Base-by-base conservation (phyloP, 2,888 invertebrate genomes). In the Drosophila dives region DNA sequence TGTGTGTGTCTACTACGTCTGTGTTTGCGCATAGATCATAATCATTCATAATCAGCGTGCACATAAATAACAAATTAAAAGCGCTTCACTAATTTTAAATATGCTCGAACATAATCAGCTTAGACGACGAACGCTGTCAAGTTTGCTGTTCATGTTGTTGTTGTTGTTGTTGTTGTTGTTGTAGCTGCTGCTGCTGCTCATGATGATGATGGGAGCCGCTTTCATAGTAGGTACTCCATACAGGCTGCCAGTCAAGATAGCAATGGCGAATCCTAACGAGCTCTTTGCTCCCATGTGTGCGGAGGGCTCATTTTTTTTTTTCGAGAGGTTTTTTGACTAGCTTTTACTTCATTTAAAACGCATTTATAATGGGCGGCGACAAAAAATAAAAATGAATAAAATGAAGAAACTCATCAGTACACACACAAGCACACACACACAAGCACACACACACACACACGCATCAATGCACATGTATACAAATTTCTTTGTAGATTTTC, bases 71-170 rank as follows among this genome's bases (percentile, higher is more conserved):
- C 86, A 87, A 87, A 87, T 87, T 87, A 87, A 87, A 87, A 87
- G 86, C 90, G 86, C 86, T 87, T 87, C 86, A 87, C 90, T 89
- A 87, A 87, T 87, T 87, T 90, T 90, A 90, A 87, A 87, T 87
- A 87, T 87, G 86, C 86, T 87, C 89, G 87, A 87, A 89, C 90
- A 90, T 87, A 87, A 87, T 87, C 86, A 87, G 86, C 86, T 87
- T 87, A 86, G 80, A 82, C 79, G 75, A 69, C 81, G 62, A 68
- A 59, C 64, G 48, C 48, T 56, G 75, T 61, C 50, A 56, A 34
- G 17, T 29, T 38, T 62, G 59, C n/a, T 59, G 48, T 23, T 55
- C 51, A 26, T 38, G n/a, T 53, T 54, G 61, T 45, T 51, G 40
- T 20, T 61, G 33, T 11, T 29, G 42, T 26, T 65, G 59, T 11